A percentile compares a stretch with the other conserved stretches of the same genome.
phyloP scores from a whole-genome alignment of 2,888 invertebrate species.

The Stenchaetothrips biformis region DNA sequence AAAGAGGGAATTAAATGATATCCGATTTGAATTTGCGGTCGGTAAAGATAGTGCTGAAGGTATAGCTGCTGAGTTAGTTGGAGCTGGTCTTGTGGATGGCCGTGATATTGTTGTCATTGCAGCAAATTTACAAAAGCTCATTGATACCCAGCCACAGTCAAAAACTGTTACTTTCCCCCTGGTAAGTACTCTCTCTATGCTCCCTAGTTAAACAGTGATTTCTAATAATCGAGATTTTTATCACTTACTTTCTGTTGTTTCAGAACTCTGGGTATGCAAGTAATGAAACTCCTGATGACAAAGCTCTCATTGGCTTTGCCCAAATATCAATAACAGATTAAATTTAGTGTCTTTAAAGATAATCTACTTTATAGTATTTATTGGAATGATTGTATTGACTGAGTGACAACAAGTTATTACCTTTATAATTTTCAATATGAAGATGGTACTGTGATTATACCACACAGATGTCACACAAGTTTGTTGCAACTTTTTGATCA shows the following conservation, averaged over 20 bases:
- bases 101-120: conserved; percentile 90
- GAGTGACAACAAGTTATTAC: neutral
- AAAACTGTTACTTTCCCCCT: conserved; percentile 84
- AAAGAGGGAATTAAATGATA: conserved; percentile 89
- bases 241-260: conserved; percentile 40
- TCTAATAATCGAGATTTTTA: neutral
- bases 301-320: conserved; percentile 92
- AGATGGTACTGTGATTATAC: neutral
- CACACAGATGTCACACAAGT: neutral
- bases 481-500: neutral
- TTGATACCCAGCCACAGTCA: conserved; percentile 62
- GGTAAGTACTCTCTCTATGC: conserved; percentile 50
- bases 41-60: conserved; percentile 88
- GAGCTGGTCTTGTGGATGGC: conserved; percentile 89
- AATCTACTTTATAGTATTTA: neutral
- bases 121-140: conserved; percentile 83
- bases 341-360: conserved; percentile 33
- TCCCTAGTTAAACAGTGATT: neutral
- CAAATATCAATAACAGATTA: conserved; percentile 93
- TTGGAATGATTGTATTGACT: conserved; percentile 12
- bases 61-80: conserved; percentile 88
- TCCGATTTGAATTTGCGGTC: conserved; percentile 91
- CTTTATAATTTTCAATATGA: neutral
- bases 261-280: conserved; percentile 63
- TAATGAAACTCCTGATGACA: conserved; percentile 86